Evolutionary conservation across 2,797 vertebrate species (phyloP).

Genomic region (Psittacula derbiana): DNA sequence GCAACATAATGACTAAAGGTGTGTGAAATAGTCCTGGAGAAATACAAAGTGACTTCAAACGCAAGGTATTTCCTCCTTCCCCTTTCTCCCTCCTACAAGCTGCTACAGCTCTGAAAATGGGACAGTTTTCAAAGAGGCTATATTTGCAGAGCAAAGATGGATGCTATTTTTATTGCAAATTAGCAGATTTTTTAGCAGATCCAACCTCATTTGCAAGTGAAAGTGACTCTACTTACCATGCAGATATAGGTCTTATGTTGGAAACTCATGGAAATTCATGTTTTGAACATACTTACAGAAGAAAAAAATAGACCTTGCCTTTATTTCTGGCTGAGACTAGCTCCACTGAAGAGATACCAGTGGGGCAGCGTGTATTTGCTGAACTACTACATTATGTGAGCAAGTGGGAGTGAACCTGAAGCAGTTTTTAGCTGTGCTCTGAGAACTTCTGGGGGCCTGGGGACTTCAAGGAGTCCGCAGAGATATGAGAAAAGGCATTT

Average conservation of each 20-base stretch:
- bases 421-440: neutral
- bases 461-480: neutral
- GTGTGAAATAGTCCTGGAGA: constrained; percentile 46
- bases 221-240: constrained; percentile 69
- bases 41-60: constrained; percentile 28
- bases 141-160: constrained; percentile 68
- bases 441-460: neutral
- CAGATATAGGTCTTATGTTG: constrained; percentile 69
- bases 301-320: constrained; percentile 65
- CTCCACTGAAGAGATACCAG: constrained; percentile 38
- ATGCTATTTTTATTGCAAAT: constrained; percentile 70
- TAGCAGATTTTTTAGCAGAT: constrained; percentile 69
- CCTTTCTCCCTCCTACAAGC: constrained; percentile 57
- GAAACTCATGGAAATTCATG: constrained; percentile 71
- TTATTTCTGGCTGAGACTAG: constrained; percentile 56
- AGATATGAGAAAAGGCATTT: neutral
- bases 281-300: constrained; percentile 63
- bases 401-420: neutral
- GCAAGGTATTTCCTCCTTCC: constrained; percentile 60
- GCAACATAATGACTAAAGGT: constrained; percentile 55
- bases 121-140: constrained; percentile 67
- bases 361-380: constrained; percentile 8
- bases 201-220: constrained; percentile 70
- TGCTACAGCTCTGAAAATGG: constrained; percentile 65
- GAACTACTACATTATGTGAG: neutral